Base-by-base conservation (phyloP, 2,888 invertebrate species). In the Himalopsyche kuldschensis region DNA sequence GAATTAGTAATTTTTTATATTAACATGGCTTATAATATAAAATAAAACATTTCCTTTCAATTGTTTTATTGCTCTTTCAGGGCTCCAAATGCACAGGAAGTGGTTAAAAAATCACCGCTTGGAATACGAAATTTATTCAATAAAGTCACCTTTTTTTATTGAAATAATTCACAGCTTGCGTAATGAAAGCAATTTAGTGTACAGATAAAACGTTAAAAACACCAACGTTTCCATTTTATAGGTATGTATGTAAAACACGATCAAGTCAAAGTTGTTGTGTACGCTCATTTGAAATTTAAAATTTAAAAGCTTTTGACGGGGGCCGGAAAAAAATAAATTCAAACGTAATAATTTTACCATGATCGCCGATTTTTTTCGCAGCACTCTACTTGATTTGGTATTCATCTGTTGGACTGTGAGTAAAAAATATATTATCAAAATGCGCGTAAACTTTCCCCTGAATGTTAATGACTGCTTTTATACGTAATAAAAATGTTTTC, bases 401-500 rank as follows among this genome's bases (percentile, higher is more conserved):
- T 69, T 69, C 69, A 69, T 69, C 69, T 69, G 27, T 27, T 27
- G 69, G 69, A 27, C 69, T 69, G 69, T 30, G 69, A 69, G 69
- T 69, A 69, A 69, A 69, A 69, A 69, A 30, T 69, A 30, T 69
- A 69, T 69, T 69, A 69, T 69, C 69, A 69, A 69, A 69, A 69
- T 27, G 69, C 24, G 69, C 69, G 27, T 69, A 69, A 69, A 69
- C 69, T 69, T 69, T 69, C 27, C 24, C 69, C 69, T 69, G 69
- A 69, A 69, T 69, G 30, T 69, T 69, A 69, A 69, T 69, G 69
- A 69, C 69, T 69, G 69, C 69, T 69, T 69, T 69, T 69, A 69
- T 69, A 69, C 69, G 69, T 30, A 69, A 69, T 69, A 76, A 76
- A 76, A 76, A 76, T 41, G 76, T 76, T 76, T 76, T 76, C 76